Evolutionary conservation across 2,113 vertebrate species (phyloP).

Genomic region (Arenaria interpres): DNA sequence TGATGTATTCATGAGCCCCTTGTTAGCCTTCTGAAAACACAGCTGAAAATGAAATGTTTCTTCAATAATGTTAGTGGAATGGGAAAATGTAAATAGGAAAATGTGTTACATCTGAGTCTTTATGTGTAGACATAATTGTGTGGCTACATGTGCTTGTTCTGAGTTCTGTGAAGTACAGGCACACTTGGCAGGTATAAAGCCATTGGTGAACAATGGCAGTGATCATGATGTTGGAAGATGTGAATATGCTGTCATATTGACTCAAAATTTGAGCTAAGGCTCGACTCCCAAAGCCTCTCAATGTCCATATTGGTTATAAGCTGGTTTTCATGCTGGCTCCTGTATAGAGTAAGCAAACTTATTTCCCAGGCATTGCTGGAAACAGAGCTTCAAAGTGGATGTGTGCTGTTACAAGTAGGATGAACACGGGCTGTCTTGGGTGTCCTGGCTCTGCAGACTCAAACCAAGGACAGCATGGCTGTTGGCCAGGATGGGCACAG

Average conservation of each 20-base stretch:
- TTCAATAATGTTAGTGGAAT: constrained; percentile 3
- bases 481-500: background rate
- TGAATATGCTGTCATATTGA: background rate
- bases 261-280: background rate
- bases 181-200: background rate
- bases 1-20: constrained; percentile 38
- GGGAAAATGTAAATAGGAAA: background rate
- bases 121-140: background rate
- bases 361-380: background rate
- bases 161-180: background rate
- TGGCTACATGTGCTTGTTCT: background rate
- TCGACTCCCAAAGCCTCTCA: background rate
- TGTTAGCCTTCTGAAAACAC: constrained; percentile 33
- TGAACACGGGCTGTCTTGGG: background rate
- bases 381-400: background rate
- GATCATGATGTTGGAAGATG: background rate
- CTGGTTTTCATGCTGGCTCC: background rate
- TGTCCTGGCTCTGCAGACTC: background rate
- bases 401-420: background rate
- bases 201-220: background rate
- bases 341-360: background rate
- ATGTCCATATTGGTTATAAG: background rate
- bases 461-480: background rate
- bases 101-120: constrained; percentile 8
- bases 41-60: constrained; percentile 44